phyloP scores from a whole-genome alignment of 2,113 vertebrate genomes.

The Poeciliopsis prolifica region DNA sequence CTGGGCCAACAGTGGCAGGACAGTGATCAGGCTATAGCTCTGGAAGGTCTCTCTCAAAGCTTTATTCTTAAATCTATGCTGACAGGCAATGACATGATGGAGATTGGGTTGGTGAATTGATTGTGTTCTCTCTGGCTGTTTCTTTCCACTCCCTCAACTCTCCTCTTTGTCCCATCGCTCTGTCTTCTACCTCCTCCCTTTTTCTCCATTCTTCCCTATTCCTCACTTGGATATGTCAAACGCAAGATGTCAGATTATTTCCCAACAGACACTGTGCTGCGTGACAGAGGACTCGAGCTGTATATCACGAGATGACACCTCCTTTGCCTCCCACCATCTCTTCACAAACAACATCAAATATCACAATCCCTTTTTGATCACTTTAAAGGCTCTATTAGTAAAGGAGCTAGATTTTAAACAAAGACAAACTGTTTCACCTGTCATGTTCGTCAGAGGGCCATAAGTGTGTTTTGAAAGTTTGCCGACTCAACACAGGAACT shows the following conservation, averaged over 20 bases:
- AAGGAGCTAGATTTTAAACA: slow-evolving; percentile 64
- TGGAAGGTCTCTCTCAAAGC: slow-evolving; percentile 65
- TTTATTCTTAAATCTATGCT: slow-evolving; percentile 75
- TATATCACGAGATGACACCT: slow-evolving; percentile 73
- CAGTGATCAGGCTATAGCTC: slow-evolving; percentile 61
- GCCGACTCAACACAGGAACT: slow-evolving; percentile 51
- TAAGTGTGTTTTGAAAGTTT: slow-evolving; percentile 62
- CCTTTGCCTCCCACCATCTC: slow-evolving; percentile 36
- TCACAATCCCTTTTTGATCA: slow-evolving; percentile 74
- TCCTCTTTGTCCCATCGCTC: slow-evolving; percentile 58
- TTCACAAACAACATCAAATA: slow-evolving; percentile 74
- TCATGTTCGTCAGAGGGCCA: slow-evolving; percentile 70
- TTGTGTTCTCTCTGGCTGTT: slow-evolving; percentile 66
- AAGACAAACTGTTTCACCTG: slow-evolving; percentile 76
- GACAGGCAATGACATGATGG: slow-evolving; percentile 77
- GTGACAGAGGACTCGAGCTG: slow-evolving; percentile 71
- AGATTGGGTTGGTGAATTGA: slow-evolving; percentile 69
- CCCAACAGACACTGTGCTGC: slow-evolving; percentile 71
- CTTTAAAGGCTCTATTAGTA: slow-evolving; percentile 74
- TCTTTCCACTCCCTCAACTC: slow-evolving; percentile 44
- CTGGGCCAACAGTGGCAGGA: slow-evolving; percentile 36
- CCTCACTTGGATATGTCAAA: slow-evolving; percentile 63
- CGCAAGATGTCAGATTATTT: slow-evolving; percentile 79
- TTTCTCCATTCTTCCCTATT: slow-evolving; percentile 37
- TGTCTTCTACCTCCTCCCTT: slow-evolving; percentile 31